phyloP scores from a whole-genome alignment of 2,797 vertebrate genomes.

The Bovichtus diacanthus region DNA sequence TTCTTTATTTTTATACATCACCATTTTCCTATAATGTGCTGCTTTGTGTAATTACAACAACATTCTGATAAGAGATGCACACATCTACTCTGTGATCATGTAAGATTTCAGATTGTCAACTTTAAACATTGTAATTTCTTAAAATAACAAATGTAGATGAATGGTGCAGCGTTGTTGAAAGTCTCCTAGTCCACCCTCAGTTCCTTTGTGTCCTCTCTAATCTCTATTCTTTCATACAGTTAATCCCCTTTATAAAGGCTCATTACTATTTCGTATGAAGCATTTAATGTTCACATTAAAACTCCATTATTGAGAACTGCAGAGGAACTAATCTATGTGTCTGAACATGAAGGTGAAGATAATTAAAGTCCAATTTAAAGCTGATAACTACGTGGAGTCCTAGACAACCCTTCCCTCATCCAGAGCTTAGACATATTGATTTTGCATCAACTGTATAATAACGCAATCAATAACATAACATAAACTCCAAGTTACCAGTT shows the following conservation, averaged over 20 bases:
- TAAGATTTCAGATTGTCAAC: too few species aligned
- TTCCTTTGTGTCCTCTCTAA: conserved; percentile 2
- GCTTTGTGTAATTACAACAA: not conserved
- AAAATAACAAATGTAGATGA: not conserved
- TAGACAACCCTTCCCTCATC: fast-evolving
- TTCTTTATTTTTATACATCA: not conserved
- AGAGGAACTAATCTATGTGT: not conserved
- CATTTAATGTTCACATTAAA: conserved; percentile 8
- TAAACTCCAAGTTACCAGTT: not conserved
- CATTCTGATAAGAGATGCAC: not conserved
- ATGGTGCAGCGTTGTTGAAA: not conserved
- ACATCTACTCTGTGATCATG: not conserved
- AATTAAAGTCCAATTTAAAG: not conserved
- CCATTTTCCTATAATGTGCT: not conserved
- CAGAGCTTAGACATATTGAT: not conserved
- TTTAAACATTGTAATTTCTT: not conserved
- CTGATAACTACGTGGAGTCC: not conserved
- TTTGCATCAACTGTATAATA: not conserved
- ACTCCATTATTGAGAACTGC: not conserved
- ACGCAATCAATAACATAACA: not conserved
- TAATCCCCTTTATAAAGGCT: conserved; percentile 17
- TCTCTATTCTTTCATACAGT: not conserved
- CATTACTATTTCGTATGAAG: conserved; percentile 1
- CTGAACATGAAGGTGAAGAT: not conserved
- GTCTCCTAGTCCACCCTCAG: not conserved